These are phyloP conservation scores for Linepithema humile DNA, from an alignment of 1,140 invertebrate genomes.

Conservation along the genomic window DNA sequence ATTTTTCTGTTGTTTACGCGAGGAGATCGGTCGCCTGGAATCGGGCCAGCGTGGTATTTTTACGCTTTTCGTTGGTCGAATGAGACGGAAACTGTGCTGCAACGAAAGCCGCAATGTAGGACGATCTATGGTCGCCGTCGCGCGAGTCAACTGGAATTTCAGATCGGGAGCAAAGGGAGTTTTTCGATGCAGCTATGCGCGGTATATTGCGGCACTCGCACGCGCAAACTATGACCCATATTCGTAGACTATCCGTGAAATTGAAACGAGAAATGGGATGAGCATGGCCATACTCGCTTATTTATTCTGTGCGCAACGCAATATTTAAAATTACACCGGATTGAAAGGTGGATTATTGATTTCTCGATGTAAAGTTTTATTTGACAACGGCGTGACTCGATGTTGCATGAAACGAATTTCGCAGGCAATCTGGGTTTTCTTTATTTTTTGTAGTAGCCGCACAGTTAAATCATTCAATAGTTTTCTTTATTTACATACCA, in stretches of 20 bases:
- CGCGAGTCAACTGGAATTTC: background rate
- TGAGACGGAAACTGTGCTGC: slow-evolving; percentile 59
- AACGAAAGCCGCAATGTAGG: slow-evolving; percentile 62
- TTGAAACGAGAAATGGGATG: slow-evolving; percentile 17
- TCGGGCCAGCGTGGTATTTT: slow-evolving; percentile 73
- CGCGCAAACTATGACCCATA: slow-evolving; percentile 48
- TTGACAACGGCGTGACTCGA: background rate
- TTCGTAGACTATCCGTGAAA: slow-evolving; percentile 28
- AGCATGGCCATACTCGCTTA: background rate
- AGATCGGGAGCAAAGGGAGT: slow-evolving; percentile 3
- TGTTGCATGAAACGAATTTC: background rate
- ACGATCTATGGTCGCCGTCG: slow-evolving; percentile 19
- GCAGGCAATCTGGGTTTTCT: background rate
- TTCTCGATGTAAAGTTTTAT: background rate
- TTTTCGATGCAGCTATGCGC: background rate
- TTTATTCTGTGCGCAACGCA: background rate
- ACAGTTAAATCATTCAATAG: background rate
- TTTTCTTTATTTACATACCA: background rate
- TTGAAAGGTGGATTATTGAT: slow-evolving; percentile 6
- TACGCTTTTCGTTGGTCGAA: slow-evolving; percentile 63
- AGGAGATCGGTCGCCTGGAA: slow-evolving; percentile 67
- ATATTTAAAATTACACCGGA: background rate
- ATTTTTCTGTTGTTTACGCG: slow-evolving; percentile 69
- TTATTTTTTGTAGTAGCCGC: background rate
- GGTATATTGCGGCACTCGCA: slow-evolving; percentile 17